These are phyloP conservation scores for Sterna hirundo DNA, from an alignment of 2,113 vertebrate species.

Conservation along the genomic window DNA sequence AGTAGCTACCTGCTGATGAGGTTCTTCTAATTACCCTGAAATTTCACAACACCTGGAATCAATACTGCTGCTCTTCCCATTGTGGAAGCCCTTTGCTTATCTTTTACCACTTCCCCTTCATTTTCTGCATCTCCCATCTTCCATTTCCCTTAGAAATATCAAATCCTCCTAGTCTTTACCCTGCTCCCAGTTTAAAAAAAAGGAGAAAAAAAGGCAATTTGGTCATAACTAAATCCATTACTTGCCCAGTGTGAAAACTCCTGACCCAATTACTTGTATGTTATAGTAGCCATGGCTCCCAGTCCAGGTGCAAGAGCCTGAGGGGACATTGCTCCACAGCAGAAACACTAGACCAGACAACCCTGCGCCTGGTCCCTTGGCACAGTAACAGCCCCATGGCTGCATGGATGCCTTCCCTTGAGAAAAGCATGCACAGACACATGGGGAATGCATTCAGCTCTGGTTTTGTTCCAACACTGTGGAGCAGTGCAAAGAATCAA, in stretches of 20 bases:
- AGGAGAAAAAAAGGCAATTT: neutral
- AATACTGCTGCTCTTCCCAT: neutral
- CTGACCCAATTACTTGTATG: neutral
- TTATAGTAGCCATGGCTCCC: neutral
- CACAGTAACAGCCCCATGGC: neutral
- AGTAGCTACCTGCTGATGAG: neutral
- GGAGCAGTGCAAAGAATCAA: neutral
- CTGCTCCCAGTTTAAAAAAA: neutral
- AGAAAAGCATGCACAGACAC: neutral
- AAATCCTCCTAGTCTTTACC: neutral
- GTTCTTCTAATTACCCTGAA: neutral
- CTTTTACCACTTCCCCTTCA: neutral
- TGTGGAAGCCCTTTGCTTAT: neutral
- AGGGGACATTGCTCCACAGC: neutral
- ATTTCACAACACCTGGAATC: neutral
- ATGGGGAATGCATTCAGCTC: neutral
- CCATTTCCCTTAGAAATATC: neutral
- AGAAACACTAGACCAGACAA: neutral
- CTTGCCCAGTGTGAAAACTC: neutral
- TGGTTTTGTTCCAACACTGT: neutral
- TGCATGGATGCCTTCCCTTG: neutral
- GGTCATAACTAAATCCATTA: neutral
- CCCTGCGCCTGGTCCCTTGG: neutral
- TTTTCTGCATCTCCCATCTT: neutral
- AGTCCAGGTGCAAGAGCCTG: neutral